phyloP scores from a whole-genome alignment of 1,140 invertebrate genomes.

The Papilio xuthus region DNA sequence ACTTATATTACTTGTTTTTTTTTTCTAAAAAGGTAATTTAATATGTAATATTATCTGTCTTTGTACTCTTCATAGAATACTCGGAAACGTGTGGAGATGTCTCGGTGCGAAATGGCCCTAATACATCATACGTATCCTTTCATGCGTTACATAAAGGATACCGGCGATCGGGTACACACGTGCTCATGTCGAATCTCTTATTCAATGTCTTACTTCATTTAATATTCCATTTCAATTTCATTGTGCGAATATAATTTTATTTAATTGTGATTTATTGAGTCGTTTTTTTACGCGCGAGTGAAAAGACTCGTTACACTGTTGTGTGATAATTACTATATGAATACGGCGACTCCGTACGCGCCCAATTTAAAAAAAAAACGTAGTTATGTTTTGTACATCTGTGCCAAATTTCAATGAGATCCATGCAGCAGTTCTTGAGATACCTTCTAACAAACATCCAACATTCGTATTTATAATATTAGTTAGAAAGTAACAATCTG shows the following conservation, averaged over 20 bases:
- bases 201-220: slow-evolving; percentile 1
- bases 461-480: no score
- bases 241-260: neutral
- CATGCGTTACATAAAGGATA: slow-evolving; percentile 21
- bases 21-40: neutral
- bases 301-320: no score
- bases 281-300: no score
- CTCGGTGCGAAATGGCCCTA: neutral
- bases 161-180: neutral
- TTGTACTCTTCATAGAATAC: slow-evolving; percentile 2
- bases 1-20: neutral
- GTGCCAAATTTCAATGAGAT: no score
- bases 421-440: no score
- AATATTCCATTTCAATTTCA: neutral
- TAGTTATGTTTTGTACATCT: no score
- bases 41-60: neutral
- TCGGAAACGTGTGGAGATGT: neutral
- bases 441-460: no score
- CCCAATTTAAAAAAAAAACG: no score
- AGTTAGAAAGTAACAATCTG: no score
- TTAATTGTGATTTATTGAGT: neutral
- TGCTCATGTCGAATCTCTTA: neutral
- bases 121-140: slow-evolving; percentile 20
- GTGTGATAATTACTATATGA: no score
- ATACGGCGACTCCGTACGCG: no score